Conservation (phyloP, 2,113 vertebrate species). For the Silurus meridionalis region DNA sequence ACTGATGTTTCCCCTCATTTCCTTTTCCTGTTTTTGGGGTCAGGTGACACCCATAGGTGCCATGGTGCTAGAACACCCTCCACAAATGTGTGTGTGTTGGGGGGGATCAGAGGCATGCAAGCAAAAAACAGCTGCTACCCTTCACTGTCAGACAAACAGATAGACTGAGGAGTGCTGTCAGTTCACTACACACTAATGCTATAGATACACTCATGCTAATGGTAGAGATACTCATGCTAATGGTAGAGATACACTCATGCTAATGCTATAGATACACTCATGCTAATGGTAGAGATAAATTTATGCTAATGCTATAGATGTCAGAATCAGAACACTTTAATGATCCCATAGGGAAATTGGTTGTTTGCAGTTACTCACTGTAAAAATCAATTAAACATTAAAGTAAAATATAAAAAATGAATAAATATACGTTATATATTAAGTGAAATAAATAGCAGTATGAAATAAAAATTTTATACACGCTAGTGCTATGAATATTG, state of each 20-base stretch:
- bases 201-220: slow-evolving; percentile 9
- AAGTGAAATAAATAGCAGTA: too few relatives aligned
- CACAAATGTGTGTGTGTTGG: slow-evolving; percentile 13
- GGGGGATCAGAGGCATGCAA: slow-evolving; percentile 52
- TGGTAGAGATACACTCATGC: not conserved
- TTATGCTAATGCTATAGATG: not conserved
- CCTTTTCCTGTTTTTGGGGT: slow-evolving; percentile 68
- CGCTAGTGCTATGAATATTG: too few relatives aligned
- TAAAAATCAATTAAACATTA: too few relatives aligned
- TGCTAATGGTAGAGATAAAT: not conserved
- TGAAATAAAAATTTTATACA: too few relatives aligned
- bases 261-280: not conserved
- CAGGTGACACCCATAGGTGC: slow-evolving; percentile 79
- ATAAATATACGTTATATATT: too few relatives aligned
- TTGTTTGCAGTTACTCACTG: too few relatives aligned
- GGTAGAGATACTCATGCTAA: not conserved
- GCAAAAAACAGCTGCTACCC: slow-evolving; percentile 66
- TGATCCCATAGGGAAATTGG: too few relatives aligned
- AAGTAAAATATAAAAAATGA: too few relatives aligned
- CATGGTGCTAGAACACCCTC: slow-evolving; percentile 59
- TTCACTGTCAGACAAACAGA: slow-evolving; percentile 54
- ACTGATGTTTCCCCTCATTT: slow-evolving; percentile 81
- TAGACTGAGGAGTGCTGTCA: slow-evolving; percentile 32
- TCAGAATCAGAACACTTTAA: too few relatives aligned
- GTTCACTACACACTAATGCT: slow-evolving; percentile 1